These are phyloP conservation scores for Cottoperca gobio DNA, from an alignment of 2,797 vertebrate species.

Conservation along the genomic window DNA sequence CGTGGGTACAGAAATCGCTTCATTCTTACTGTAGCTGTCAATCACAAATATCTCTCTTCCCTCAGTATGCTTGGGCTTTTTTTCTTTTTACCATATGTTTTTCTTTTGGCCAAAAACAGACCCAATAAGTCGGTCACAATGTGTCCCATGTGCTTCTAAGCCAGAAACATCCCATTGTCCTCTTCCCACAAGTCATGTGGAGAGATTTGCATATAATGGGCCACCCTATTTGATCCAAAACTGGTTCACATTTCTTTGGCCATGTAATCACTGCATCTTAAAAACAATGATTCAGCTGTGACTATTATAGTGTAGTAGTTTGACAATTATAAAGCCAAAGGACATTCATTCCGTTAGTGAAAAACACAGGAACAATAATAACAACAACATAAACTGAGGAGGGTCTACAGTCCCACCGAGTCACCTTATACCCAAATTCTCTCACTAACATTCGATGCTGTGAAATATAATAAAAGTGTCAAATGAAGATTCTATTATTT, in stretches of 20 bases:
- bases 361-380: neutral
- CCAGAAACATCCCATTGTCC: constrained; percentile 61
- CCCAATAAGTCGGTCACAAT: constrained; percentile 52
- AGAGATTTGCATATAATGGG: constrained; percentile 46
- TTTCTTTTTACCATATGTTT: neutral
- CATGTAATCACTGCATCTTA: constrained; percentile 22
- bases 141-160: constrained; percentile 42
- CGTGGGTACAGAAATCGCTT: constrained; percentile 12
- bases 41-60: constrained; percentile 24
- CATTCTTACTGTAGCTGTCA: constrained; percentile 10
- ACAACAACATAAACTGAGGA: neutral
- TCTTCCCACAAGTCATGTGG: constrained; percentile 50
- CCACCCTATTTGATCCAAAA: constrained; percentile 31
- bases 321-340: neutral
- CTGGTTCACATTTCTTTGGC: constrained; percentile 15
- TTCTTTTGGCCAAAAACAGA: constrained; percentile 18
- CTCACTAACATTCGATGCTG: neutral
- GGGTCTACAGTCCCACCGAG: neutral
- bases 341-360: neutral
- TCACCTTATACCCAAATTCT: neutral
- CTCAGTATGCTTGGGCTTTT: constrained; percentile 3
- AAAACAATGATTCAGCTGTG: neutral
- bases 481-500: neutral
- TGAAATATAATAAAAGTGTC: constrained; percentile 7
- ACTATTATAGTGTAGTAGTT: too few species aligned